These are phyloP conservation scores for Micromys minutus DNA, from an alignment of 2,113 vertebrate species.

Conservation along the genomic window DNA sequence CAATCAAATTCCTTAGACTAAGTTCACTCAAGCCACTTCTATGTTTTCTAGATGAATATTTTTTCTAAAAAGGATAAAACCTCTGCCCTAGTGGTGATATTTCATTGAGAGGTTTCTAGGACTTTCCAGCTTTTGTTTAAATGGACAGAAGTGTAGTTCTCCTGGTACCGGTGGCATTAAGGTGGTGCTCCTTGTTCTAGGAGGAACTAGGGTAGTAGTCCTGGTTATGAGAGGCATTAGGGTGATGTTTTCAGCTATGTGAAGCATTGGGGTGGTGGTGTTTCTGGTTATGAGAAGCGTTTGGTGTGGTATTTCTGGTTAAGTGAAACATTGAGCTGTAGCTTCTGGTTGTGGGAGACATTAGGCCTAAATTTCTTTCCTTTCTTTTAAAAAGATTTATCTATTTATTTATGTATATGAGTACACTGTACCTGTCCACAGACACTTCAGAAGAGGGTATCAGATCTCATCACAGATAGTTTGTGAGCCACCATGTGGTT, in stretches of 20 bases:
- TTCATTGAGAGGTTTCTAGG: not conserved
- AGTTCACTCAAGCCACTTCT: not conserved
- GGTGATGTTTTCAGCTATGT: not conserved
- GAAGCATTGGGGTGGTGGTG: not conserved
- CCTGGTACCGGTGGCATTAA: not conserved
- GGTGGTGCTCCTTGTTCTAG: not conserved
- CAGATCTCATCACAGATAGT: too few relatives aligned
- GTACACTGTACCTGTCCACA: too few relatives aligned
- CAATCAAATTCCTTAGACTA: slow-evolving; percentile 47
- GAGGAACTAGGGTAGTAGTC: not conserved
- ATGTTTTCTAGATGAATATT: not conserved
- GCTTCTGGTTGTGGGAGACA: not conserved
- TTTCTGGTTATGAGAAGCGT: not conserved
- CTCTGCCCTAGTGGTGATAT: not conserved
- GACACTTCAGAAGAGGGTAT: too few relatives aligned
- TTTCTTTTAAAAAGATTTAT: too few relatives aligned
- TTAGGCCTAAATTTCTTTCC: too few relatives aligned
- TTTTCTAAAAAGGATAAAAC: not conserved
- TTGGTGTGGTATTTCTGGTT: not conserved
- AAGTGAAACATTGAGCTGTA: not conserved
- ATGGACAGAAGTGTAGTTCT: not conserved
- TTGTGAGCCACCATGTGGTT: too few relatives aligned
- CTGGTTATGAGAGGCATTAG: not conserved
- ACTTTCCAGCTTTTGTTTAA: not conserved
- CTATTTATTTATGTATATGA: too few relatives aligned